A percentile compares a stretch with the other conserved stretches of the same genome.
phyloP scores from a whole-genome alignment of 2,888 invertebrate genomes.

The Nomada goodeniana region DNA sequence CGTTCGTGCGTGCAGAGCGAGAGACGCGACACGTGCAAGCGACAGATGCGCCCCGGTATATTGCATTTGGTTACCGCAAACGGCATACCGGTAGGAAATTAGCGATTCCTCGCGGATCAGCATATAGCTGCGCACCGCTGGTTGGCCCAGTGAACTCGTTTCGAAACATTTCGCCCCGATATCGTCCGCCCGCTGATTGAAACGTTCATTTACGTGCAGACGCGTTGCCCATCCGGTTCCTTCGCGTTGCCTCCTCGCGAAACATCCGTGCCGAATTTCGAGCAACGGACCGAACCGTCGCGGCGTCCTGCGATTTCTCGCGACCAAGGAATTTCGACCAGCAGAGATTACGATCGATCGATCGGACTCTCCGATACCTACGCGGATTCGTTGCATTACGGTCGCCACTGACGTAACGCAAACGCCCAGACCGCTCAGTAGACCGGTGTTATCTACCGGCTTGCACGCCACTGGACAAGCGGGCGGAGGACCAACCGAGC shows the following conservation, averaged over 20 bases:
- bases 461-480: conserved; percentile 45
- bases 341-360: conserved; percentile 13
- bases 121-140: neutral
- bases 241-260: no score
- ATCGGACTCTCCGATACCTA: neutral
- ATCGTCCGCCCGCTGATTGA: conserved; percentile 32
- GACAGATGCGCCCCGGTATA: conserved; percentile 41
- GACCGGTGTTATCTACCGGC: conserved; percentile 28
- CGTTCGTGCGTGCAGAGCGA: conserved; percentile 8
- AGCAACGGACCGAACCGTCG: no score
- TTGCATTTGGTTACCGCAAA: conserved; percentile 51
- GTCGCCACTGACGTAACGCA: neutral
- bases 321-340: neutral
- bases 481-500: conserved; percentile 37
- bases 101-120: conserved; percentile 47
- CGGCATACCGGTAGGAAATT: conserved; percentile 49
- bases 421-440: conserved; percentile 31
- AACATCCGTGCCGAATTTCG: no score
- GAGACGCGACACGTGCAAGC: conserved; percentile 22
- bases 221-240: no score
- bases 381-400: conserved; percentile 13
- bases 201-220: conserved; percentile 15
- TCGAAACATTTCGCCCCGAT: conserved; percentile 19
- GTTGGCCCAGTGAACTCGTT: conserved; percentile 58
- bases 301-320: neutral